Evolutionary conservation across 53 echinoderm and acorn worm species (phyloP).

Genomic region (Temnopleurus reevesii): DNA sequence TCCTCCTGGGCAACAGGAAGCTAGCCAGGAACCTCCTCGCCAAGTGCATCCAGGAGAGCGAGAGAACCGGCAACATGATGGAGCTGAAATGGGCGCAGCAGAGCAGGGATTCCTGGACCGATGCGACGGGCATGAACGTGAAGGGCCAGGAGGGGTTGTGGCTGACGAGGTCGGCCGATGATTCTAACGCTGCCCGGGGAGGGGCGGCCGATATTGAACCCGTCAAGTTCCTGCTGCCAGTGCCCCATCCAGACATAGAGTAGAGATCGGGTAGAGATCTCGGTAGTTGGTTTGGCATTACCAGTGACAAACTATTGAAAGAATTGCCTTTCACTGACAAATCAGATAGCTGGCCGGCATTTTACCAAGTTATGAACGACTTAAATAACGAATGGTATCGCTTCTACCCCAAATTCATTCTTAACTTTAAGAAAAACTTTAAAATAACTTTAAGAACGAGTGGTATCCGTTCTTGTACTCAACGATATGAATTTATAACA

Average conservation of each 20-base stretch:
- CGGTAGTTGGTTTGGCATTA: no score
- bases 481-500: no score
- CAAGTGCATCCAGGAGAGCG: conserved; percentile 36
- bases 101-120: conserved; percentile 51
- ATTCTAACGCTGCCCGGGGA: neutral
- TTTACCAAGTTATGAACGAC: no score
- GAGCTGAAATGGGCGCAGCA: conserved; percentile 49
- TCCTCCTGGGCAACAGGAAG: conserved; percentile 41
- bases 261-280: no score
- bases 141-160: conserved; percentile 43
- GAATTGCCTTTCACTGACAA: no score
- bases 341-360: no score
- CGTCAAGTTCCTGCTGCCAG: conserved; percentile 34
- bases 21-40: conserved; percentile 36
- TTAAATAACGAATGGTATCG: no score
- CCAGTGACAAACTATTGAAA: no score
- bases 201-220: conserved; percentile 15
- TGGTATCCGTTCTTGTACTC: no score
- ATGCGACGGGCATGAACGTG: neutral
- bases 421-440: no score
- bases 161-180: conserved; percentile 30
- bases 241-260: neutral
- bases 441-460: no score
- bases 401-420: no score
- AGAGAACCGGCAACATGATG: conserved; percentile 39